Conservation (phyloP, 2,797 vertebrate species). For the Carduelis carduelis region DNA sequence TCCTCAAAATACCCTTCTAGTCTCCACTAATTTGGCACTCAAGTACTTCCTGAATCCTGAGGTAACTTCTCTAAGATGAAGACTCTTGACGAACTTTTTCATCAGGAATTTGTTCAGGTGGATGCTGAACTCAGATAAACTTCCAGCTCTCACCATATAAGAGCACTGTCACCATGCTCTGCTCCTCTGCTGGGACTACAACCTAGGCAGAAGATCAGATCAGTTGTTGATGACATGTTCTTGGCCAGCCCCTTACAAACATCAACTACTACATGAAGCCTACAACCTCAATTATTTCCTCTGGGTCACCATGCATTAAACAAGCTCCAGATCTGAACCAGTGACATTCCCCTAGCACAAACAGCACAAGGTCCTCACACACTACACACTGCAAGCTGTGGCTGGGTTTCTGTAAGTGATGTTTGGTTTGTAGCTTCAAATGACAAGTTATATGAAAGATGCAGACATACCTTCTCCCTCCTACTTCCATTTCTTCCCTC, state of each 20-base stretch:
- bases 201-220: not conserved
- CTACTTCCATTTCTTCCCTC: not conserved
- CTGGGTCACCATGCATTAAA: not conserved
- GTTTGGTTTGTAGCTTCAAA: not conserved
- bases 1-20: not conserved
- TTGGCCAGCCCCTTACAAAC: not conserved
- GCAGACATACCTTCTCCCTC: not conserved
- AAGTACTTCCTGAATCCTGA: constrained; percentile 19
- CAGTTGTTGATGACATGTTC: not conserved
- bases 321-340: not conserved
- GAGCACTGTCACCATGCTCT: not conserved
- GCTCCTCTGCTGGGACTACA: not conserved
- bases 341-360: not conserved
- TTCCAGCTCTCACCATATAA: not conserved
- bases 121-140: not conserved
- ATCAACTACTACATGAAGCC: not conserved
- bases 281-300: not conserved
- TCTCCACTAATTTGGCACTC: not conserved
- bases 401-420: not conserved
- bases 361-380: not conserved
- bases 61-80: not conserved
- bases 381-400: not conserved
- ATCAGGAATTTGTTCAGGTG: not conserved
- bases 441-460: not conserved
- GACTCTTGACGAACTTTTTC: not conserved